Evolutionary conservation across 2,113 vertebrate species (phyloP), one percentile per base, ranked within the genome.

Genomic region (Chloroceryle aenea): DNA sequence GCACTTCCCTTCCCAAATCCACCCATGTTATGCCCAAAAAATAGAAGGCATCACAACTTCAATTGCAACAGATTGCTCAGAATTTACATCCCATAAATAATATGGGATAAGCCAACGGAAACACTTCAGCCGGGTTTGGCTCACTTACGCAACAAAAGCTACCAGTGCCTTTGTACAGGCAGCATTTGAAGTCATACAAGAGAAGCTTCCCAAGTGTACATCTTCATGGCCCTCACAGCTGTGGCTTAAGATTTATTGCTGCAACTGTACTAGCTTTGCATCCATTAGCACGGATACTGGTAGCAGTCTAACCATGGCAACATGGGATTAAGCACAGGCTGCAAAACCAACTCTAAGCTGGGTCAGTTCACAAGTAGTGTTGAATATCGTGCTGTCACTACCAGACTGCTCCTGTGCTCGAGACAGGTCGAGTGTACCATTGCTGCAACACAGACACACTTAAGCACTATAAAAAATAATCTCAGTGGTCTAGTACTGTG

Each of bases 321-420:
- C 10, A 0, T 32, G n/a, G 78, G 85, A 96, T 94, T 95, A 94
- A 62, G 72, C 42, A 74, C 2, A 58, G 89, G 47, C 73, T 92
- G 59, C 61, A 95, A 92, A 94, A 89, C 23, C 76, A 89, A 30
- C 68, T 72, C 5, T 69, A 84, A 92, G 20, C 76, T 75, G 26
- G 61, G 76, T 93, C 94, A 93, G 56, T 42, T 93, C 95, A 90
- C 32, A 62, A 88, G 68, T 38, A 55, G 88, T 88, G 29, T 90
- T 92, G 93, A 83, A 26, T 90, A 92, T 77, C 83, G 3, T 8
- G 14, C 59, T 94, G 85, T 25, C 0, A 0, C 90, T 73, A 58
- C 52, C 53, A 77, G 50, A 76, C 25, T 38, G 38, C 53, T 62
- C 16, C 74, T 34, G 50, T 6, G 25, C 63, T 77, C 36, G 22